Conservation (phyloP, 2,797 vertebrate species). For the Enteromius thamalakanensis region DNA sequence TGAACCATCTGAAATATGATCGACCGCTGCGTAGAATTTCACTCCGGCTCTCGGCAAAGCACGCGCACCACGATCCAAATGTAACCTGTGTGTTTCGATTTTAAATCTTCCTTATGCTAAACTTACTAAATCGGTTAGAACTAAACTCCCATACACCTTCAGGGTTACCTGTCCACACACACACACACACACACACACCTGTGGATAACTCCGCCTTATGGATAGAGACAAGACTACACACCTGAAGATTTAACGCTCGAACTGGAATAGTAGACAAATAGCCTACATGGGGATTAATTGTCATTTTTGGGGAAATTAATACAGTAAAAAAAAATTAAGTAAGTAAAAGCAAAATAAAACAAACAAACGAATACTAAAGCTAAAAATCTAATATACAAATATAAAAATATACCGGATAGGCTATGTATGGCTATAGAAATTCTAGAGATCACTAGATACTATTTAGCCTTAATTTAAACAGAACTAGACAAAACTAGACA, state of each 20-base stretch:
- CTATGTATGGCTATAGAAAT: too few relatives aligned
- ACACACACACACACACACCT: slow-evolving; percentile 25
- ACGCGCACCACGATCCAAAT: neutral
- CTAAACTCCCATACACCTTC: slow-evolving; percentile 5
- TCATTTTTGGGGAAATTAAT: neutral
- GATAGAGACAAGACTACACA: neutral
- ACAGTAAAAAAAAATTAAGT: neutral
- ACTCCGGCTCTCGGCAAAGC: neutral
- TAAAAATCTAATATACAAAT: neutral
- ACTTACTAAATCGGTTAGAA: neutral
- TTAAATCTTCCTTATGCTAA: neutral
- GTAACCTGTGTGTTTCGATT: neutral
- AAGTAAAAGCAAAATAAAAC: neutral
- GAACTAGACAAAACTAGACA: too few relatives aligned
- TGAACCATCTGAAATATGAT: slow-evolving; percentile 23
- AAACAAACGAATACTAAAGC: neutral
- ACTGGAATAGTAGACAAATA: neutral
- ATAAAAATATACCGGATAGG: neutral
- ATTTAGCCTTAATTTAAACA: too few relatives aligned
- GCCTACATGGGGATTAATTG: neutral
- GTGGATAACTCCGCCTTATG: slow-evolving; percentile 36
- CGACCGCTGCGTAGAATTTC: neutral
- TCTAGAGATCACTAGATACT: too few relatives aligned
- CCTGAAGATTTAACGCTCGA: neutral
- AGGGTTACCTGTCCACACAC: slow-evolving; percentile 33